phyloP scores from a whole-genome alignment of 2,888 invertebrate species.

The Epistrophe eligans region DNA sequence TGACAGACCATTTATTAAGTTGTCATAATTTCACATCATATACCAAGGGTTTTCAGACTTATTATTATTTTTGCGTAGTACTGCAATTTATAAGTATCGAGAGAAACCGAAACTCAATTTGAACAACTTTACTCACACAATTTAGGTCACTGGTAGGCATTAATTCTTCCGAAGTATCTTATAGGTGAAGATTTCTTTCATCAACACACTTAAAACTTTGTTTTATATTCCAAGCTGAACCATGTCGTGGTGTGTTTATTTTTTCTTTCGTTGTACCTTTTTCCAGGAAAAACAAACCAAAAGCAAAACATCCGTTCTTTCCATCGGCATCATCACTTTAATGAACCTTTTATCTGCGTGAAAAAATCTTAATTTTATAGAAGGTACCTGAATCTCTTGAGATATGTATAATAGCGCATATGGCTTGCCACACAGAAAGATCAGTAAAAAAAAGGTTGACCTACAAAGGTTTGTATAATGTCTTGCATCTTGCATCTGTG shows the following conservation, averaged over 20 bases:
- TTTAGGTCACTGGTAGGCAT: slow-evolving; percentile 8
- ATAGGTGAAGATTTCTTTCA: not conserved
- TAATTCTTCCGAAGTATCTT: not conserved
- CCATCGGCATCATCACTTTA: slow-evolving; percentile 10
- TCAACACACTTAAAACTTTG: not conserved
- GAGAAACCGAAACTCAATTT: not conserved
- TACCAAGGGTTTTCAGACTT: not conserved
- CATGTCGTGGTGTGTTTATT: not conserved
- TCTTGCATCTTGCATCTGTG: not conserved
- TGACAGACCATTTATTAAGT: not conserved
- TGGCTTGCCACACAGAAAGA: slow-evolving; percentile 7
- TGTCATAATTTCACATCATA: not conserved
- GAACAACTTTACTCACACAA: not conserved
- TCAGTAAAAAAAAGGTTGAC: slow-evolving; percentile 19
- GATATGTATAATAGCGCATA: slow-evolving; percentile 30
- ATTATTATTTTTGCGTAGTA: not conserved
- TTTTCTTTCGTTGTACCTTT: not conserved
- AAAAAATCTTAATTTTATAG: slow-evolving; percentile 52
- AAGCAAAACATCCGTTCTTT: not conserved
- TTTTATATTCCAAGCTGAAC: not conserved
- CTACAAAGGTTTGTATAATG: not conserved
- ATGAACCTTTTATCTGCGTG: slow-evolving; percentile 51
- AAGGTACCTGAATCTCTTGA: slow-evolving; percentile 41
- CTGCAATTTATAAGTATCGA: not conserved
- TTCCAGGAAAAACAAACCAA: slow-evolving; percentile 12